Evolutionary conservation across 2,888 invertebrate species (phyloP), one percentile per base, ranked within the genome.

Genomic region (Lepidonotus clava): DNA sequence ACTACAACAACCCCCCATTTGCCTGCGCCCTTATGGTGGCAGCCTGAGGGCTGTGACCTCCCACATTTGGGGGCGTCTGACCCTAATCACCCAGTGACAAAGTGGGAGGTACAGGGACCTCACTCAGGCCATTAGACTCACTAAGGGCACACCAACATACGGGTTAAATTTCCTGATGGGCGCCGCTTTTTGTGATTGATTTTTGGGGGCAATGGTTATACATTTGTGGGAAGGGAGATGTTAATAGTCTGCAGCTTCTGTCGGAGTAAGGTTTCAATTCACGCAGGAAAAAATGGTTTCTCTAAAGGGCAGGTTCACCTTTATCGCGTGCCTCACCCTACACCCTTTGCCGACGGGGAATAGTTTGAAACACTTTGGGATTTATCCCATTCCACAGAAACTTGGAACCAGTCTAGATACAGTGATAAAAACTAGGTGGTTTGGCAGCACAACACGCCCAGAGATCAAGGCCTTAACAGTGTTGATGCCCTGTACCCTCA

Each of bases 11-110:
- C 61, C 28, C 61, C 46, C 18, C 6, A 46, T 28, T 32, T 32
- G n/a, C 61, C 28, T 61, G 53, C 61, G 28, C 61, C 61, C n/a
- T n/a, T n/a, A n/a, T n/a, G 24, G 61, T 61, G n/a, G 8, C 61
- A n/a, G n/a, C 61, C n/a, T n/a, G n/a, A n/a, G n/a, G n/a, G n/a
- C n/a, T n/a, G 28, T 61, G 11, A 61, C 61, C 61, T 61, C 28
- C 61, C 24, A 61, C 24, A 28, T 61, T 61, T n/a, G 61, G 24
- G 24, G 28, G 24, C 4, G 61, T 24, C 5, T 24, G 61, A 24
- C 61, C 21, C n/a, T 61, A 61, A 61, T 61, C 61, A 61, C 61
- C 61, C 24, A 53, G 28, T 61, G 61, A 61, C 61, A 61, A 61
- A 61, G 61, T 61, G 28, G 28, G 61, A 11, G 28, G n/a, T n/a